These are phyloP conservation scores for Spongia lamella DNA, from an alignment of 37 sponge, comb jelly and placozoan genomes.

Conservation along the genomic window DNA sequence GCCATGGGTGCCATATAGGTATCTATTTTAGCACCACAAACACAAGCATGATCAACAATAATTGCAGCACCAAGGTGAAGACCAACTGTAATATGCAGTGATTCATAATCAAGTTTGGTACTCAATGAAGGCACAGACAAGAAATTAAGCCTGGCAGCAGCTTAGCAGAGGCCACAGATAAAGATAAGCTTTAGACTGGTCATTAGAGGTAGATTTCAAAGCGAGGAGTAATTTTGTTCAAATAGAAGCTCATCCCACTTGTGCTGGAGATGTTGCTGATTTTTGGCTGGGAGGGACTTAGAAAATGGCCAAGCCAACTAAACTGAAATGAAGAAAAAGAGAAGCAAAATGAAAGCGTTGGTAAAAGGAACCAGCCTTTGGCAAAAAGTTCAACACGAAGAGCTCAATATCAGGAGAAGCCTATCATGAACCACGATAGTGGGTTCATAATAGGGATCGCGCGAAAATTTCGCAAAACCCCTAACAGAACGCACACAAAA, in stretches of 20 bases:
- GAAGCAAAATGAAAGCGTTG: too few relatives aligned
- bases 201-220: conserved; percentile 8
- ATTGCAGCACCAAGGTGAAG: conserved; percentile 35
- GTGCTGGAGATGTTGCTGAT: conserved; percentile 19
- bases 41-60: conserved; percentile 33
- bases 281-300: too few relatives aligned
- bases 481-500: too few relatives aligned
- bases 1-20: background rate
- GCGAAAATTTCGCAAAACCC: too few relatives aligned
- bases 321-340: too few relatives aligned
- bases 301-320: too few relatives aligned
- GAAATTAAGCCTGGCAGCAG: conserved; percentile 21
- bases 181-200: conserved; percentile 2
- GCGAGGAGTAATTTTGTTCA: background rate
- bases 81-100: conserved; percentile 33
- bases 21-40: background rate
- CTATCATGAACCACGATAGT: too few relatives aligned
- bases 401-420: too few relatives aligned
- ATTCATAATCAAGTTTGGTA: conserved; percentile 12
- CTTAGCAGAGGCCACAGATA: conserved; percentile 16
- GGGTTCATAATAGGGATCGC: too few relatives aligned
- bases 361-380: too few relatives aligned
- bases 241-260: conserved; percentile 19
- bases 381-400: too few relatives aligned
- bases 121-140: conserved; percentile 22